Percentiles rank a stretch among this genome's conserved stretches.
Conservation (phyloP, 2,888 invertebrate genomes). For the Idaea aversata region DNA sequence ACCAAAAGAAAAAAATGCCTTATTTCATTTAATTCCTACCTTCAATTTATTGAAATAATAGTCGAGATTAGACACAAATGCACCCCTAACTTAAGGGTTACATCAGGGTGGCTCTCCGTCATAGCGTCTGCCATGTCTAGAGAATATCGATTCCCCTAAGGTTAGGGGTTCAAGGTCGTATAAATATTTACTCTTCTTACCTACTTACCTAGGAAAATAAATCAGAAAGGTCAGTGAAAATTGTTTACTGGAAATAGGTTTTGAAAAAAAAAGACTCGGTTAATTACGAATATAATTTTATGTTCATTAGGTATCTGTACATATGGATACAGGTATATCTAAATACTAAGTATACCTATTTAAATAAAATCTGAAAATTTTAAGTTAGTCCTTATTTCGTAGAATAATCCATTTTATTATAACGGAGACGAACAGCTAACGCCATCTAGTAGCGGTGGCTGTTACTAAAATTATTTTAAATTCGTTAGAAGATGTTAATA, state of each 20-base stretch:
- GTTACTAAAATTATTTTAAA: neutral
- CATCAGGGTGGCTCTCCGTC: neutral
- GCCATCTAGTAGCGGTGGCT: neutral
- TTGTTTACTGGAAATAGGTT: too few species aligned
- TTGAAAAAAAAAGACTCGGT: too few species aligned
- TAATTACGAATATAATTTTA: too few species aligned
- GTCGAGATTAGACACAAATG: neutral
- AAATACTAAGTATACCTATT: too few species aligned
- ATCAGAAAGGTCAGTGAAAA: neutral
- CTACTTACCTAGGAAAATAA: neutral
- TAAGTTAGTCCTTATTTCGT: too few species aligned
- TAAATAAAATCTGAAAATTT: too few species aligned
- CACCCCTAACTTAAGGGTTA: neutral
- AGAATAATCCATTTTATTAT: too few species aligned
- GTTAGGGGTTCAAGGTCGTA: constrained; percentile 26
- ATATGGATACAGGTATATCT: too few species aligned
- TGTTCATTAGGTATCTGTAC: too few species aligned
- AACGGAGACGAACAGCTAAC: neutral
- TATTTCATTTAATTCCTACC: too few species aligned
- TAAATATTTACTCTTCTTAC: constrained; percentile 18
- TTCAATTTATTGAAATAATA: neutral
- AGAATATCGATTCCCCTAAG: constrained; percentile 24
- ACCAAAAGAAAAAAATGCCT: too few species aligned
- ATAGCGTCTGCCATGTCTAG: constrained; percentile 2
- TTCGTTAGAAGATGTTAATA: neutral